Evolutionary conservation across 2,113 vertebrate genomes (phyloP).

Genomic region (Montifringilla adamsi): DNA sequence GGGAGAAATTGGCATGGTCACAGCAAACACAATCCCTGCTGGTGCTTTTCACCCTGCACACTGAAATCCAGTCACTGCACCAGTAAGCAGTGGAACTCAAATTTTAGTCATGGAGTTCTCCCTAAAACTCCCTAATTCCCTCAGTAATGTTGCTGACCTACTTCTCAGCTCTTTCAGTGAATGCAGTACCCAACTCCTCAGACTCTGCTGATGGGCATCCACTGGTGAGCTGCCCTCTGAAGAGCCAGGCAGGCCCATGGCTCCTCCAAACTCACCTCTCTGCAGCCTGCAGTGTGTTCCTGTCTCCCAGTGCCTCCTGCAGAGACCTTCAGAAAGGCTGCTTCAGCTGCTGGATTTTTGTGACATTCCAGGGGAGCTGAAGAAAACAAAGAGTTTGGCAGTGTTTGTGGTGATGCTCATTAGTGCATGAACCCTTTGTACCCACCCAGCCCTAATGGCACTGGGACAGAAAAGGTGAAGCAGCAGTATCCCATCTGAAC

Average conservation of each 20-base stretch:
- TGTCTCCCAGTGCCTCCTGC: not conserved
- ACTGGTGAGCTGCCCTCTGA: not conserved
- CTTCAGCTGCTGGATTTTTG: not conserved
- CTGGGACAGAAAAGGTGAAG: not conserved
- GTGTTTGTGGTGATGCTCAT: not conserved
- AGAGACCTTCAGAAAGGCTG: not conserved
- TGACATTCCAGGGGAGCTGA: not conserved
- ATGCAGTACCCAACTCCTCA: not conserved
- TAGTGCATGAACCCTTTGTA: not conserved
- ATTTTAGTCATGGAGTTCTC: conserved; percentile 9
- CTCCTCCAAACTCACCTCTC: not conserved
- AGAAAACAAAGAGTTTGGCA: not conserved
- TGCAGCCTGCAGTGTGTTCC: not conserved
- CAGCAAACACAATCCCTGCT: not conserved
- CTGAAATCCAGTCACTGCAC: not conserved
- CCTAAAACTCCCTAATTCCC: not conserved
- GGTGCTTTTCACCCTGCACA: not conserved
- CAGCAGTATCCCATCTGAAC: not conserved
- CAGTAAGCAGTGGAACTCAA: not conserved
- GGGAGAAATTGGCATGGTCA: not conserved
- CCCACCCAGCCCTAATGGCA: not conserved
- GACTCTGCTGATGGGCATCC: not conserved
- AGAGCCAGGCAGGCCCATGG: not conserved
- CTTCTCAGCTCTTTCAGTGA: not conserved
- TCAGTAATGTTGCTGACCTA: conserved; percentile 18